A percentile compares a stretch with the other conserved stretches of the same genome.
These are phyloP conservation scores for Dufourea novaeangliae DNA, from an alignment of 1,140 invertebrate species.

Conservation along the genomic window DNA sequence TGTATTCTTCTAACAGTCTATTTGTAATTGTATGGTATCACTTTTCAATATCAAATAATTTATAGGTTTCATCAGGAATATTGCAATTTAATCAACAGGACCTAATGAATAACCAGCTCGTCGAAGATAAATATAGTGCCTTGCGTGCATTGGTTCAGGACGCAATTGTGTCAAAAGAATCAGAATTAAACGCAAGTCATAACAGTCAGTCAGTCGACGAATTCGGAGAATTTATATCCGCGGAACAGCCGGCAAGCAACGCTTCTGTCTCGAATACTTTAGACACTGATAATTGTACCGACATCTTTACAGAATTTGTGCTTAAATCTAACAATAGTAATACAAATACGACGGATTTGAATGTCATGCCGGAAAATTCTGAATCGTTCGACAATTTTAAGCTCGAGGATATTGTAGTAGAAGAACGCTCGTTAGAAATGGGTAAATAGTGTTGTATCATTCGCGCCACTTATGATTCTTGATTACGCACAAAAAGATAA, in stretches of 20 bases:
- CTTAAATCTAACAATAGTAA: conserved; percentile 67
- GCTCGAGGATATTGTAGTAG: conserved; percentile 66
- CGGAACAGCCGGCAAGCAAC: conserved; percentile 68
- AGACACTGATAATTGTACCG: conserved; percentile 64
- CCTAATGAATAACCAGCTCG: conserved; percentile 77
- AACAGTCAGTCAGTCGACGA: conserved; percentile 76
- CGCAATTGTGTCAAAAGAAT: conserved; percentile 47
- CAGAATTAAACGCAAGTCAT: conserved; percentile 51
- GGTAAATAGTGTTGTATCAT: conserved; percentile 55
- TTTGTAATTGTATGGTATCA: conserved; percentile 12
- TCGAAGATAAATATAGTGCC: conserved; percentile 81
- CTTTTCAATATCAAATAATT: conserved; percentile 2
- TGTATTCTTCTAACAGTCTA: neutral
- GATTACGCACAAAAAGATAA: conserved; percentile 21
- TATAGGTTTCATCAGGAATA: conserved; percentile 54
- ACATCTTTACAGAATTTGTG: conserved; percentile 77
- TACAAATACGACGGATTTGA: conserved; percentile 62
- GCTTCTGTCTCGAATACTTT: conserved; percentile 52
- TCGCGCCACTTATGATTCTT: neutral
- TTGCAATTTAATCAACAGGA: conserved; percentile 67
- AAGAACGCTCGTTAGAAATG: conserved; percentile 64
- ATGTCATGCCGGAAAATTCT: conserved; percentile 73
- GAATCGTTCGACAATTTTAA: conserved; percentile 76
- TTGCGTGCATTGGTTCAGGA: conserved; percentile 78
- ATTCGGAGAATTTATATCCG: conserved; percentile 84